Evolutionary conservation across 2,888 invertebrate species (phyloP).

Genomic region (Cheiracanthium punctorium): DNA sequence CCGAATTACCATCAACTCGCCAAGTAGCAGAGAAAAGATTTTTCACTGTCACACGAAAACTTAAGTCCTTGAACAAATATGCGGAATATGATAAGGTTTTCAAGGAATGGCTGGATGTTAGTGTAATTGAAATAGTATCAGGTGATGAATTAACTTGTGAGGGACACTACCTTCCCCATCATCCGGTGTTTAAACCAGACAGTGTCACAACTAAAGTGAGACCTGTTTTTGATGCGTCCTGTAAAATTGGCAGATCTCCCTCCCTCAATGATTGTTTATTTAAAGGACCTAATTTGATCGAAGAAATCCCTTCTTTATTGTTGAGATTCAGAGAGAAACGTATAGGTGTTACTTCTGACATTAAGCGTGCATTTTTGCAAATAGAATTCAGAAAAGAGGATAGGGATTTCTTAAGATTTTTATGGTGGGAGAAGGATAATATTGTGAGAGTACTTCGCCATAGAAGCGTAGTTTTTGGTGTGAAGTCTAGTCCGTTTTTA

Average conservation of each 20-base stretch:
- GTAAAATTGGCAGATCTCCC: too few relatives aligned
- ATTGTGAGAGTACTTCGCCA: background rate
- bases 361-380: background rate
- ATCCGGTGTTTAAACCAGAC: too few relatives aligned
- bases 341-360: too few relatives aligned
- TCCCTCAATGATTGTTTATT: too few relatives aligned
- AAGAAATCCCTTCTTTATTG: too few relatives aligned
- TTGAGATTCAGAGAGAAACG: too few relatives aligned
- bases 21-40: conserved; percentile 17
- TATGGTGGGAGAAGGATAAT: background rate
- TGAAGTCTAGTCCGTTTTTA: conserved; percentile 17
- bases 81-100: background rate
- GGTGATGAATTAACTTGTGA: background rate
- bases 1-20: conserved; percentile 3
- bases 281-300: too few relatives aligned
- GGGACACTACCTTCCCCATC: background rate
- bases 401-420: too few relatives aligned
- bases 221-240: too few relatives aligned
- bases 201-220: too few relatives aligned
- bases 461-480: background rate
- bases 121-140: background rate
- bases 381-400: background rate
- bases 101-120: background rate
- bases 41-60: background rate
- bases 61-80: background rate